Conservation (phyloP, 2,797 vertebrate species). For the Coluber constrictor region DNA sequence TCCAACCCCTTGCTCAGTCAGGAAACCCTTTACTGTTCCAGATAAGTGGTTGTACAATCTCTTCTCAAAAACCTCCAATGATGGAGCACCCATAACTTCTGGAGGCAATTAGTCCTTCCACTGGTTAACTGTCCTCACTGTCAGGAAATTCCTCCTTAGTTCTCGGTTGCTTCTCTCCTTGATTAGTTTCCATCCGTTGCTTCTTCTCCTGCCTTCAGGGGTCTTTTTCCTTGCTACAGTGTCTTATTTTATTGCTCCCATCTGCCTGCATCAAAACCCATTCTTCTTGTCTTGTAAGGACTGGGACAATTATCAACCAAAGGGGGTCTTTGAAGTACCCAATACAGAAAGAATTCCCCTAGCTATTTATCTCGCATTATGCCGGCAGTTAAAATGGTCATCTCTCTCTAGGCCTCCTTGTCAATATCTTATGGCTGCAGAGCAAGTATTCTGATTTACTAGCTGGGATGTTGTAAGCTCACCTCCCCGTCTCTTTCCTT, state of each 20-base stretch:
- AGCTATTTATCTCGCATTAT: constrained; percentile 51
- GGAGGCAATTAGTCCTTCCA: rapidly evolving
- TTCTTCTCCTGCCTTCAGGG: no score
- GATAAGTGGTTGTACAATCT: no score
- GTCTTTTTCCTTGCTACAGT: background rate
- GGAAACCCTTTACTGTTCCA: rapidly evolving
- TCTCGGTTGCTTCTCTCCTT: no score
- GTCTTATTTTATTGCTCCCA: background rate
- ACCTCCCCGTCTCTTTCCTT: constrained; percentile 54
- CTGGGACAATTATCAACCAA: constrained; percentile 46
- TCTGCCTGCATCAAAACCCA: background rate
- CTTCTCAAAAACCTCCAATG: no score
- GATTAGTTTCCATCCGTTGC: no score
- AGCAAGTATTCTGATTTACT: constrained; percentile 51
- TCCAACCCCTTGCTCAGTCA: no score
- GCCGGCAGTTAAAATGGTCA: constrained; percentile 56
- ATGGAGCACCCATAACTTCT: no score
- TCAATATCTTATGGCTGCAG: constrained; percentile 49
- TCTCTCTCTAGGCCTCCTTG: constrained; percentile 61
- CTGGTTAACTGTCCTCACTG: no score
- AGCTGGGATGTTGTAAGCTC: constrained; percentile 38
- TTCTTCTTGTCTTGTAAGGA: constrained; percentile 23
- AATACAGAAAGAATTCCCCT: constrained; percentile 39
- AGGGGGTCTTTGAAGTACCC: constrained; percentile 28
- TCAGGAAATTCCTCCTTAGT: no score